Conservation (phyloP, 2,888 invertebrate species). For the Lapara coniferarum region DNA sequence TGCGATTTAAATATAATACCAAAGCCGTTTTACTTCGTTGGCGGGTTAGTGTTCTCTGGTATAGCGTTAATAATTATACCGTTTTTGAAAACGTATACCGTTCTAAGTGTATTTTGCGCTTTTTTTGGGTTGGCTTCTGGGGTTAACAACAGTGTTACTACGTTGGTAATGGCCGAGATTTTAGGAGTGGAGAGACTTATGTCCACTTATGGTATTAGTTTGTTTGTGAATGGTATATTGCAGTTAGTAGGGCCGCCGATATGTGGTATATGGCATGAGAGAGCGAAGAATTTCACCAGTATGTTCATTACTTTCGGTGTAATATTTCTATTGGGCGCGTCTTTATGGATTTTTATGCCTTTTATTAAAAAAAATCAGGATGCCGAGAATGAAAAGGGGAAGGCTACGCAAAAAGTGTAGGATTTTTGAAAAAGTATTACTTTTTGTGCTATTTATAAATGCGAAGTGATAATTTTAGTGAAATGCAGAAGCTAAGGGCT, state of each 20-base stretch:
- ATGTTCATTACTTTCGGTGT: conserved; percentile 90
- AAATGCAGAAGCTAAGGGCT: no score
- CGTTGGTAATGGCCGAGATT: conserved; percentile 94
- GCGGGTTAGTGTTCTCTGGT: conserved; percentile 90
- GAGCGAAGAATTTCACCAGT: conserved; percentile 85
- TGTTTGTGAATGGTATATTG: conserved; percentile 92
- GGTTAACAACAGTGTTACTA: conserved; percentile 92
- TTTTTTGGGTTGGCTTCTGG: conserved; percentile 92
- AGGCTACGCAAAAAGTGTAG: conserved; percentile 14
- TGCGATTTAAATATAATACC: conserved; percentile 91
- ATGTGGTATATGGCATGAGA: conserved; percentile 88
- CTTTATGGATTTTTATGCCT: conserved; percentile 91
- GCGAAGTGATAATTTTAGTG: no score
- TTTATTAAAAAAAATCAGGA: conserved; percentile 82
- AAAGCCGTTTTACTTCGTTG: conserved; percentile 91
- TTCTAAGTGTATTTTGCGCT: conserved; percentile 88
- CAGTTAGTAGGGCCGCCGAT: conserved; percentile 92
- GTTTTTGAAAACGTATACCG: conserved; percentile 84
- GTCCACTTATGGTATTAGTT: conserved; percentile 93
- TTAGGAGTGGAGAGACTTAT: conserved; percentile 92
- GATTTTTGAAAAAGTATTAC: neutral
- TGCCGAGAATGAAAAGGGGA: neutral
- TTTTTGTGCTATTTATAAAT: neutral
- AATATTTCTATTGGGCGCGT: conserved; percentile 88
- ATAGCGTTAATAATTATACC: conserved; percentile 89